Percentiles rank a stretch among this genome's conserved stretches.
Evolutionary conservation across 2,113 vertebrate genomes (phyloP).

Genomic region (Jaculus jaculus): DNA sequence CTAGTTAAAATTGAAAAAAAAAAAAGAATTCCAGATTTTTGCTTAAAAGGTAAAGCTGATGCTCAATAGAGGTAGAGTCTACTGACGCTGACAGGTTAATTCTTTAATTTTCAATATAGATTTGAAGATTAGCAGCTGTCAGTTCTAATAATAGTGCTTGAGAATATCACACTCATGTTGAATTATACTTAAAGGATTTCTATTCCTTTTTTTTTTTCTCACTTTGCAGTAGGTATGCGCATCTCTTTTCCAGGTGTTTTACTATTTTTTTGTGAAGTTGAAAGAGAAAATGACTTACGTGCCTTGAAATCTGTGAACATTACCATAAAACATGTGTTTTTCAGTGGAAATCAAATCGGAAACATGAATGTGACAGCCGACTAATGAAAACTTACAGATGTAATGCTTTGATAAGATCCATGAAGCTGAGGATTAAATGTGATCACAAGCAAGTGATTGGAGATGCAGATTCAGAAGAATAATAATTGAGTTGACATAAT

Average conservation of each 20-base stretch:
- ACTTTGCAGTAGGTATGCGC: neutral
- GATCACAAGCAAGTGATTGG: conserved; percentile 27
- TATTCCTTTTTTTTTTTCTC: conserved; percentile 31
- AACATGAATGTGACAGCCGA: neutral
- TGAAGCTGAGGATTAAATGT: neutral
- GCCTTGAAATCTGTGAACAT: conserved; percentile 59
- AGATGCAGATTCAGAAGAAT: neutral
- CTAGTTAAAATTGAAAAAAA: conserved; percentile 29
- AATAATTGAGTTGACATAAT: conserved; percentile 7
- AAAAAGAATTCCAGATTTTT: conserved; percentile 53
- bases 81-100: conserved; percentile 36
- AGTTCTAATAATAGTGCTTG: conserved; percentile 49
- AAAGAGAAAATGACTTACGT: conserved; percentile 31
- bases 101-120: conserved; percentile 46
- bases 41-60: conserved; percentile 36
- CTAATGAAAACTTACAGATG: conserved; percentile 32
- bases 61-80: conserved; percentile 3
- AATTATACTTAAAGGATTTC: conserved; percentile 62
- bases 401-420: conserved; percentile 3
- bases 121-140: neutral
- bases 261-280: conserved; percentile 57
- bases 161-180: conserved; percentile 1
- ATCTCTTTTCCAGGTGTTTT: conserved; percentile 56
- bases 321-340: conserved; percentile 35
- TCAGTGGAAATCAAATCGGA: conserved; percentile 9